phyloP scores from a whole-genome alignment of 2,113 vertebrate species.

The Hoplias malabaricus region DNA sequence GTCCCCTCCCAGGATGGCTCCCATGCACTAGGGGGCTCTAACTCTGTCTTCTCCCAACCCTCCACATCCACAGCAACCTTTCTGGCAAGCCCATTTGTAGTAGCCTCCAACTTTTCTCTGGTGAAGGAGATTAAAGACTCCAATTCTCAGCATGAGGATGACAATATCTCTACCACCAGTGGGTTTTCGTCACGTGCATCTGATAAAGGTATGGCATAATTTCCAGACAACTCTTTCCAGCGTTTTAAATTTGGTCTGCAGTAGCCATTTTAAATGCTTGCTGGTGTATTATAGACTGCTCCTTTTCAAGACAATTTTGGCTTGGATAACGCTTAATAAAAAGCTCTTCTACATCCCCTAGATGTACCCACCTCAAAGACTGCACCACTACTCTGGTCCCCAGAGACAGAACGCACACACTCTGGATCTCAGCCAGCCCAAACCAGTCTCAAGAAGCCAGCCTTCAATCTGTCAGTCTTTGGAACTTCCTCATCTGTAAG shows the following conservation, averaged over 20 bases:
- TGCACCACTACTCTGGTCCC: slow-evolving; percentile 86
- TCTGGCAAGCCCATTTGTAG: slow-evolving; percentile 79
- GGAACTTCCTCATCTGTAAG: slow-evolving; percentile 89
- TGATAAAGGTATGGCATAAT: slow-evolving; percentile 85
- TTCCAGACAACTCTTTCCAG: not conserved
- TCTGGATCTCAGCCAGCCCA: slow-evolving; percentile 80
- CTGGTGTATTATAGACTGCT: no score
- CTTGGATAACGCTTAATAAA: not conserved
- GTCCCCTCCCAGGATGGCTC: slow-evolving; percentile 83
- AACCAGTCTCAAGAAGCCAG: slow-evolving; percentile 86
- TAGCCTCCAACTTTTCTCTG: slow-evolving; percentile 78
- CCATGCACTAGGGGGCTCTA: slow-evolving; percentile 60
- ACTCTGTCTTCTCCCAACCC: slow-evolving; percentile 79
- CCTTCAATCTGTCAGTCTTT: slow-evolving; percentile 95
- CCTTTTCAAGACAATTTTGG: no score
- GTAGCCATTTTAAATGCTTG: no score
- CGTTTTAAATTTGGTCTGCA: not conserved
- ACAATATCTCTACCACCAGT: slow-evolving; percentile 99
- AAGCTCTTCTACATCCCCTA: slow-evolving; percentile 60
- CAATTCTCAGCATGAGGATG: slow-evolving; percentile 96
- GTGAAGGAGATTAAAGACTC: slow-evolving; percentile 98
- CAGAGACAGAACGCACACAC: slow-evolving; percentile 85
- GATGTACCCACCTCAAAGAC: slow-evolving; percentile 89
- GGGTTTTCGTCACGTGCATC: slow-evolving; percentile 97
- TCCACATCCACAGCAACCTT: slow-evolving; percentile 85